Base-by-base conservation (phyloP, 2,113 vertebrate species). In the Sylvilagus bachmani region DNA sequence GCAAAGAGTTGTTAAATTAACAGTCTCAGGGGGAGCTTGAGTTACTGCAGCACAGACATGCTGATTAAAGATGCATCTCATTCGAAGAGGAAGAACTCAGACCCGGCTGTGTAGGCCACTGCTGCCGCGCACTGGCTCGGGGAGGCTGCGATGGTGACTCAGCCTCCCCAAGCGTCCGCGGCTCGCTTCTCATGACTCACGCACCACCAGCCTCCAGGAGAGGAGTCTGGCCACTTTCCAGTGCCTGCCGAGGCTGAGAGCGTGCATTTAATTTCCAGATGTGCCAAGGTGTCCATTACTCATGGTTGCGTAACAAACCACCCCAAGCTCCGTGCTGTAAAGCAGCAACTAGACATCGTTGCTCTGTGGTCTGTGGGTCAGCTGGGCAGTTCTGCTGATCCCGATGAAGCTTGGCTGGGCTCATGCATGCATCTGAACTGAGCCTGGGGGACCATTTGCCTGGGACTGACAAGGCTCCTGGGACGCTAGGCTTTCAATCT, bases 1-100 rank as follows among this genome's bases (percentile, higher is more conserved):
- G 98, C 98, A 97, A 98, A 98, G 95, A 98, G 97, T 98, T 97
- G 97, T 90, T 97, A 98, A 98, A 98, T 98, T 98, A 99, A 98
- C 97, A 96, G 95, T 96, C 98, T 96, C 55, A 70, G 89, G 99
- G 98, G 99, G 98, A 97, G 97, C 98, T 99, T 98, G 71, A 97
- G 98, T 99, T 99, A 99, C 98, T 97, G 97, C 98, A 92, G 96
- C 97, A 98, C 98, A 98, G 98, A 83, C 16, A 9, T 95, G 69
- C 73, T 89, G 85, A 85, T 62, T 78, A 62, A 82, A 69, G 92
- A 88, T 75, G 53, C 70, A 61, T 73, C 51, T 5, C 27, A 38
- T 3, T 11, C 11, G 36, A 31, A 88, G 31, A 69, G 55, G 71
- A 5, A 14, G 24, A 58, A 25, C 27, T 55, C 5, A 6, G 38